These are phyloP conservation scores for Drosophila quasianomalipes DNA, from an alignment of 2,888 invertebrate species.

Conservation along the genomic window DNA sequence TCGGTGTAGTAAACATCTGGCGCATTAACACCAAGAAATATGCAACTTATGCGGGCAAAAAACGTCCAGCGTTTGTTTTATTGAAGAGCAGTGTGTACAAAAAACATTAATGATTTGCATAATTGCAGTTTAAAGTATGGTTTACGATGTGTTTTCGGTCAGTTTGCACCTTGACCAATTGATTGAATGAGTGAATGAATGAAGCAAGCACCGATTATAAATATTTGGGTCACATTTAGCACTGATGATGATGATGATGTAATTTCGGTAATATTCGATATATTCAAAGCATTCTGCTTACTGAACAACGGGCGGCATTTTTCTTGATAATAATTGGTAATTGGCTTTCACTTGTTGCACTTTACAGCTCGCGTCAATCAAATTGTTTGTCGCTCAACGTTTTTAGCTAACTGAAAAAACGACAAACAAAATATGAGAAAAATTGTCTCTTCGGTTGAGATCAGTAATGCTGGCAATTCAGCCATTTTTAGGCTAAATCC, in stretches of 20 bases:
- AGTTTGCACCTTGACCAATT: constrained; percentile 29
- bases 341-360: constrained; percentile 75
- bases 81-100: constrained; percentile 2
- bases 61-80: constrained; percentile 19
- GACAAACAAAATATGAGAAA: constrained; percentile 68
- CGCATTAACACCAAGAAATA: constrained; percentile 53
- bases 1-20: constrained; percentile 76
- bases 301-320: constrained; percentile 78
- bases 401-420: constrained; percentile 63
- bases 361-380: constrained; percentile 57
- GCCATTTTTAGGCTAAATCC: constrained; percentile 50
- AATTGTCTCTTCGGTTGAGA: constrained; percentile 37
- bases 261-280: constrained; percentile 44
- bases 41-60: constrained; percentile 47
- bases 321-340: constrained; percentile 32
- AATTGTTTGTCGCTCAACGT: constrained; percentile 36
- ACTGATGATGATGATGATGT: constrained; percentile 59
- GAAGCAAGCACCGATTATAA: constrained; percentile 11
- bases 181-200: constrained; percentile 29
- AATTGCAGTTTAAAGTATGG: constrained; percentile 21
- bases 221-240: constrained; percentile 38
- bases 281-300: constrained; percentile 55
- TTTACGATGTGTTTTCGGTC: constrained; percentile 21
- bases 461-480: constrained; percentile 28
- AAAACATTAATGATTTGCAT: constrained; percentile 27